Evolutionary conservation across 2,113 vertebrate genomes (phyloP).

Genomic region (Caloenas nicobarica): DNA sequence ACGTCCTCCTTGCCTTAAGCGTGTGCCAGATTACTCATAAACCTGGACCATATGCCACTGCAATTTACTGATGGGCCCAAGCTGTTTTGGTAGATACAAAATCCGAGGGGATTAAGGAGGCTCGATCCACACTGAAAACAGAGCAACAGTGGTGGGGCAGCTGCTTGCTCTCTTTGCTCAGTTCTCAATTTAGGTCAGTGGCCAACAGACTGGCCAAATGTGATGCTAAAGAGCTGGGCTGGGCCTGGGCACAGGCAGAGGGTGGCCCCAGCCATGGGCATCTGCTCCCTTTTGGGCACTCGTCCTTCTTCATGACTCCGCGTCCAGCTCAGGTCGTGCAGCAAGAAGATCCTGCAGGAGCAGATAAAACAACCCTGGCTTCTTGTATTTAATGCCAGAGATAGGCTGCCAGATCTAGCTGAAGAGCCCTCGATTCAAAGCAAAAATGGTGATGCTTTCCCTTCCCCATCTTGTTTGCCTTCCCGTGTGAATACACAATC

Average conservation of each 20-base stretch:
- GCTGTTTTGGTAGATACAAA: slow-evolving; percentile 98
- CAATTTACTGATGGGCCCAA: slow-evolving; percentile 99
- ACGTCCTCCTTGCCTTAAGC: slow-evolving; percentile 87
- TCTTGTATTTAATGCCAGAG: fast-evolving
- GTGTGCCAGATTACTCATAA: slow-evolving; percentile 98
- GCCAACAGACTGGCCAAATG: neutral
- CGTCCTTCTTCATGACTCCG: fast-evolving
- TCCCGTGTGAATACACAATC: fast-evolving
- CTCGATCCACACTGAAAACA: slow-evolving; percentile 84
- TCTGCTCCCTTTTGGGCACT: fast-evolving
- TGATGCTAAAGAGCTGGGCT: neutral
- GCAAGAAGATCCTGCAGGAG: neutral
- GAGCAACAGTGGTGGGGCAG: slow-evolving; percentile 70
- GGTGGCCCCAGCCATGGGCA: fast-evolving
- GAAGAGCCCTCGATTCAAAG: neutral
- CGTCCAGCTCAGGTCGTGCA: fast-evolving
- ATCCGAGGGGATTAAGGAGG: slow-evolving; percentile 90
- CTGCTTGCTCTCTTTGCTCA: slow-evolving; percentile 61
- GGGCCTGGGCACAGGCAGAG: neutral
- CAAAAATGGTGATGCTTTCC: neutral
- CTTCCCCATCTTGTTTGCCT: too few relatives aligned
- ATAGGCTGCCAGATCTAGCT: neutral
- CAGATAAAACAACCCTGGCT: fast-evolving
- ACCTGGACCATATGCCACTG: slow-evolving; percentile 97
- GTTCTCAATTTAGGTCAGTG: slow-evolving; percentile 73